Conservation (phyloP, 2,113 vertebrate species). For the Vimba vimba region DNA sequence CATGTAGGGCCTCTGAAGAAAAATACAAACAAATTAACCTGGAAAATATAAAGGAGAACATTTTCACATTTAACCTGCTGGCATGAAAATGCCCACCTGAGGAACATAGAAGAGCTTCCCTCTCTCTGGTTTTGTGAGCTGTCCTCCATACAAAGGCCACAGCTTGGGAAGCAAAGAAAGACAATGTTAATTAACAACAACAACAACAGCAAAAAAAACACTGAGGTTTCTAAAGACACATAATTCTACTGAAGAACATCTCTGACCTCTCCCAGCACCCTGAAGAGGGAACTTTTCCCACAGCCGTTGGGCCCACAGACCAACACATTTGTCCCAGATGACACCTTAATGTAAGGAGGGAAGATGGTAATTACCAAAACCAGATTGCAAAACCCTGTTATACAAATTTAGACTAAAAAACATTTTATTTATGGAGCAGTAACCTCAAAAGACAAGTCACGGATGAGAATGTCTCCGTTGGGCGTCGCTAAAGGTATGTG, state of each 20-base stretch:
- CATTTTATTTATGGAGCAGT: neutral
- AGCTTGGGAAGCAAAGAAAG: constrained; percentile 73
- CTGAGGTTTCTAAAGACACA: neutral
- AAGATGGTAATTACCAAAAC: neutral
- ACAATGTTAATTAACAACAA: neutral
- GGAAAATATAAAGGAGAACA: neutral
- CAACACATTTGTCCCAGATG: constrained; percentile 93
- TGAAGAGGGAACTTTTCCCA: constrained; percentile 96
- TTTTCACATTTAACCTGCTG: neutral
- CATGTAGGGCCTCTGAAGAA: constrained; percentile 83
- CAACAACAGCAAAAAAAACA: neutral
- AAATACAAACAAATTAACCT: neutral
- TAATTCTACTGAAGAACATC: neutral
- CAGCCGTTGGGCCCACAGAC: constrained; percentile 98
- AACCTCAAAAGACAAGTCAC: constrained; percentile 93
- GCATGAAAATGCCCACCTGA: constrained; percentile 79
- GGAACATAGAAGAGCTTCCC: constrained; percentile 98
- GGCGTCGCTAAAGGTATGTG: constrained; percentile 92
- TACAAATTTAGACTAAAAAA: neutral
- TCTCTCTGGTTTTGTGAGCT: constrained; percentile 92
- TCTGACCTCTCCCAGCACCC: constrained; percentile 93
- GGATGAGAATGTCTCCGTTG: constrained; percentile 93
- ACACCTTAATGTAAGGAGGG: constrained; percentile 78
- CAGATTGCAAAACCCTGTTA: neutral
- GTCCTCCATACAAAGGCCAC: constrained; percentile 94